Conservation (phyloP, 2,113 vertebrate genomes). For the Heliornis fulica region DNA sequence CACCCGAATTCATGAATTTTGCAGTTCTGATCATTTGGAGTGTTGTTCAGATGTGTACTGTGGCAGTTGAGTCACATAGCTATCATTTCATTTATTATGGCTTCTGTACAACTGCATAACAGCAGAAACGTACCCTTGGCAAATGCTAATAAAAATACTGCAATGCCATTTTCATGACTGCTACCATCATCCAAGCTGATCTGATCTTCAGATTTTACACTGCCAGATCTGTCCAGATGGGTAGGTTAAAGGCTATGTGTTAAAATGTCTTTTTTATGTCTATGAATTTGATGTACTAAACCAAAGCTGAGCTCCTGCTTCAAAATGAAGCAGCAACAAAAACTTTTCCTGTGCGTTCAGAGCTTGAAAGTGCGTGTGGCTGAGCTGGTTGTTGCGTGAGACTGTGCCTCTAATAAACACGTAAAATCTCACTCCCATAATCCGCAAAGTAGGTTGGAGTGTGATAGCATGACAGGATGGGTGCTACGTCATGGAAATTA, state of each 20-base stretch:
- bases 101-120: not conserved
- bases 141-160: not conserved
- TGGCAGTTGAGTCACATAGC: not conserved
- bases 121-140: not conserved
- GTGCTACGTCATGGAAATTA: not conserved
- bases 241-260: not conserved
- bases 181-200: not conserved
- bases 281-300: not conserved
- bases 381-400: not conserved
- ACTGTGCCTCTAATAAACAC: not conserved
- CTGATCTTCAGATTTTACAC: not conserved
- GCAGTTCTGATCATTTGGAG: not conserved
- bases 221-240: not conserved
- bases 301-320: not conserved
- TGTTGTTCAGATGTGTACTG: not conserved
- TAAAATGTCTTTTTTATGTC: not conserved
- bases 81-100: not conserved
- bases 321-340: not conserved
- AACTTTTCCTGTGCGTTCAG: not conserved
- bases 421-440: not conserved
- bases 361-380: not conserved
- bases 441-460: not conserved
- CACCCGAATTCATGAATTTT: not conserved
- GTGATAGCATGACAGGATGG: not conserved
- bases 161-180: not conserved